These are phyloP conservation scores for Gymnobelideus leadbeateri DNA, from an alignment of 2,113 vertebrate species.

Conservation along the genomic window DNA sequence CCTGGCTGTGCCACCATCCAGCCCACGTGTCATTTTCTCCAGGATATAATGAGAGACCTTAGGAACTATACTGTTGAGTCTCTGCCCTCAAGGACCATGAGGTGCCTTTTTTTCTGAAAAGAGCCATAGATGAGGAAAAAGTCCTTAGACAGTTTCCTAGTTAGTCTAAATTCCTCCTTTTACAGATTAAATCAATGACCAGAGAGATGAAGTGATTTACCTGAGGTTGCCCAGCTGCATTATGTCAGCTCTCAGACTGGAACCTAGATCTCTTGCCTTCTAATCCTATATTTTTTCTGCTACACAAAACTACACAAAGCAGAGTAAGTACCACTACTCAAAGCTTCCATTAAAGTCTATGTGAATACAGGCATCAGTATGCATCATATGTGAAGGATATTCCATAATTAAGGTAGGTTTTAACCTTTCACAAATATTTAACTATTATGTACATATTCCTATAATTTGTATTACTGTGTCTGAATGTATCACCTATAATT, in stretches of 20 bases:
- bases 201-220: neutral
- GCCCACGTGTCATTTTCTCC: neutral
- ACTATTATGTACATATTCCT: too few relatives aligned
- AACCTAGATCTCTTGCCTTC: neutral
- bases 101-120: constrained; percentile 21
- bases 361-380: neutral
- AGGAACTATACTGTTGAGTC: constrained; percentile 7
- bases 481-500: too few relatives aligned
- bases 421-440: too few relatives aligned
- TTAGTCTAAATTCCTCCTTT: neutral
- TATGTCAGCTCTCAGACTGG: neutral
- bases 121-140: neutral
- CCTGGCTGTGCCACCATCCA: neutral
- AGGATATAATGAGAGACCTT: neutral
- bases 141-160: neutral
- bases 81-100: neutral
- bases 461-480: too few relatives aligned
- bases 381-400: too few relatives aligned
- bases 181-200: neutral
- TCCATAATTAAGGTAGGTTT: too few relatives aligned
- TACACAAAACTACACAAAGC: neutral
- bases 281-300: neutral
- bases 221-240: neutral
- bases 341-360: neutral
- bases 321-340: neutral